A percentile compares a stretch with the other conserved stretches of the same genome.
Conservation (phyloP, 2,113 vertebrate genomes). For the Nettapus auritus region DNA sequence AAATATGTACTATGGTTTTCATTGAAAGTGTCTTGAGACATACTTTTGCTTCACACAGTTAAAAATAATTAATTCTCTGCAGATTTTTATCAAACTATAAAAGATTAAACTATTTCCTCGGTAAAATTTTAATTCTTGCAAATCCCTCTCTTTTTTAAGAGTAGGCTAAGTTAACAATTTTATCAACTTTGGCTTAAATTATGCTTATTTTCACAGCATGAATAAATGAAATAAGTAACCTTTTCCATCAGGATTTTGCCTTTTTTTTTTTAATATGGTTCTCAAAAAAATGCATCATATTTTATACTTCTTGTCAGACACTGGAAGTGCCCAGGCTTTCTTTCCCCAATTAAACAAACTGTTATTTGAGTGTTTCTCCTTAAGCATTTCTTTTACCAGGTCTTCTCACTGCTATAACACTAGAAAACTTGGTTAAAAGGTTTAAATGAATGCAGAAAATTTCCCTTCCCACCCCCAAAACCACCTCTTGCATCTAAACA, state of each 20-base stretch:
- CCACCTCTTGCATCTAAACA: not conserved
- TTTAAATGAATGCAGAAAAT: not conserved
- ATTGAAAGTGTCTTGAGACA: not conserved
- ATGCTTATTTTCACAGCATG: not conserved
- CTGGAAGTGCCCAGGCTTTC: not conserved
- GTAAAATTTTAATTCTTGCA: not conserved
- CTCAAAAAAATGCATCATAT: not conserved
- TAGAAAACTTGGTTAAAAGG: not conserved
- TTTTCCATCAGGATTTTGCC: not conserved
- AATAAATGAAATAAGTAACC: conserved; percentile 17
- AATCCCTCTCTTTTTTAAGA: not conserved
- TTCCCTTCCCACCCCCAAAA: not conserved
- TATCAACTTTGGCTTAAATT: not conserved
- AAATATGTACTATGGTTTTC: not conserved
- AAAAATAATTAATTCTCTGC: not conserved
- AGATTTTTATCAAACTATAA: not conserved
- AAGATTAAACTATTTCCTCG: not conserved
- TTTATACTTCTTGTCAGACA: not conserved
- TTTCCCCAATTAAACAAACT: not conserved
- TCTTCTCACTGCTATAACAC: not conserved
- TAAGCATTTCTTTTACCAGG: not conserved
- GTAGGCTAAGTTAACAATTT: not conserved
- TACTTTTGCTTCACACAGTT: not conserved
- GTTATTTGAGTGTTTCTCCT: not conserved
- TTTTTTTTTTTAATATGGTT: not conserved